Evolutionary conservation across 2,888 invertebrate genomes (phyloP).

Genomic region (Andricus curvator): DNA sequence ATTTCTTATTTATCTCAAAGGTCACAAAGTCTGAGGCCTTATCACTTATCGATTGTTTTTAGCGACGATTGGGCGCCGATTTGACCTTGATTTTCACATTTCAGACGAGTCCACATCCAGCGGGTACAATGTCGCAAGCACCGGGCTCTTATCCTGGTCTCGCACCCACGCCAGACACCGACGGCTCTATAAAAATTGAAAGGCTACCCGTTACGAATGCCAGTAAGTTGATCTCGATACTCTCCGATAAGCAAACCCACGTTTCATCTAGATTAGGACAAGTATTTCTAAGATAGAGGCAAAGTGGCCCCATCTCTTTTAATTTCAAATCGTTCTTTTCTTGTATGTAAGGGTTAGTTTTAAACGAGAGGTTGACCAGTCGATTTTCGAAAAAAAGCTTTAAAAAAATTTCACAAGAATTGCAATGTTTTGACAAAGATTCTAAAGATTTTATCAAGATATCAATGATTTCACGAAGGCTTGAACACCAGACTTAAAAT

Average conservation of each 20-base stretch:
- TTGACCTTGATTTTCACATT: constrained; percentile 51
- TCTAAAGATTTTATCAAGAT: too few relatives aligned
- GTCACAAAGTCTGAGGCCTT: background rate
- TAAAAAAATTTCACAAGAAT: too few relatives aligned
- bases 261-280: constrained; percentile 15
- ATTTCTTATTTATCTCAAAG: background rate
- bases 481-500: too few relatives aligned
- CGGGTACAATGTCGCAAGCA: constrained; percentile 77
- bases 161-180: constrained; percentile 80
- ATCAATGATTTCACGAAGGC: too few relatives aligned
- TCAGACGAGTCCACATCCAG: constrained; percentile 78
- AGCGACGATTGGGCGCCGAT: constrained; percentile 27
- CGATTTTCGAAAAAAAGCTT: too few relatives aligned
- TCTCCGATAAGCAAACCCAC: constrained; percentile 41
- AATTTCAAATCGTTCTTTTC: background rate
- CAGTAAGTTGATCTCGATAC: constrained; percentile 79
- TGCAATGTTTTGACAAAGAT: too few relatives aligned
- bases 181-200: constrained; percentile 84
- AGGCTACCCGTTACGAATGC: constrained; percentile 82
- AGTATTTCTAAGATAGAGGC: background rate
- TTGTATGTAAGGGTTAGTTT: background rate
- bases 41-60: constrained; percentile 16
- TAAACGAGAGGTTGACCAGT: too few relatives aligned
- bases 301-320: background rate
- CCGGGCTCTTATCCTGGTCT: constrained; percentile 78